phyloP scores from a whole-genome alignment of 1,140 invertebrate species.

The Caenorhabditis remanei region DNA sequence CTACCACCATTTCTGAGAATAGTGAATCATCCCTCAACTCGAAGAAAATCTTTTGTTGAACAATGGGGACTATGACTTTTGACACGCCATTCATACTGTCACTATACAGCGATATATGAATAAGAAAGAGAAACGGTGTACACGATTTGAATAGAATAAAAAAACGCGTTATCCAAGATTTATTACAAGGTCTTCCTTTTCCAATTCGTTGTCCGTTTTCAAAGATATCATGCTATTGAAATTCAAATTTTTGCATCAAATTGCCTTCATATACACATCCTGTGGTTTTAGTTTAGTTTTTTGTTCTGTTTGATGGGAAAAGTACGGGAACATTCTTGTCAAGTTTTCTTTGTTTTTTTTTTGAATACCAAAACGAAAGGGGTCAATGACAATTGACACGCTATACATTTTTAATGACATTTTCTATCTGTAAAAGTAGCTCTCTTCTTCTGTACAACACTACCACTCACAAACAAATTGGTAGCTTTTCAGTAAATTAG shows the following conservation, averaged over 20 bases:
- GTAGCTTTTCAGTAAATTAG: constrained; percentile 25
- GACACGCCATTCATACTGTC: constrained; percentile 21
- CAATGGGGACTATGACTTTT: constrained; percentile 37
- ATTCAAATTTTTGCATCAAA: constrained; percentile 31
- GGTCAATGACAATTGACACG: neutral
- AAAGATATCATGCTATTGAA: constrained; percentile 36
- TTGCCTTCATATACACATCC: constrained; percentile 19
- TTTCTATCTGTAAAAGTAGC: constrained; percentile 20
- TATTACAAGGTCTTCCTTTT: constrained; percentile 36
- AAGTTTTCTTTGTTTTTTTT: neutral
- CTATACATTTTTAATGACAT: constrained; percentile 37
- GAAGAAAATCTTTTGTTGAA: neutral
- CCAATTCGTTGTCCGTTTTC: constrained; percentile 23
- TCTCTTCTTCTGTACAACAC: constrained; percentile 23
- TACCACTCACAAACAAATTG: neutral
- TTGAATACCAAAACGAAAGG: neutral
- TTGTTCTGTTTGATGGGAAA: constrained; percentile 20
- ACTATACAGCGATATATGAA: neutral
- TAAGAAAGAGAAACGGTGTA: neutral
- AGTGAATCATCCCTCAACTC: constrained; percentile 15
- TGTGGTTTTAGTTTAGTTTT: neutral
- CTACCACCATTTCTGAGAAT: constrained; percentile 33
- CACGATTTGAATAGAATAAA: constrained; percentile 27
- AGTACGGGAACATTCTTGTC: constrained; percentile 1
- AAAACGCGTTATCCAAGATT: constrained; percentile 40